These are phyloP conservation scores for Eidolon dupreanum DNA, from an alignment of 2,797 vertebrate species.

Conservation along the genomic window DNA sequence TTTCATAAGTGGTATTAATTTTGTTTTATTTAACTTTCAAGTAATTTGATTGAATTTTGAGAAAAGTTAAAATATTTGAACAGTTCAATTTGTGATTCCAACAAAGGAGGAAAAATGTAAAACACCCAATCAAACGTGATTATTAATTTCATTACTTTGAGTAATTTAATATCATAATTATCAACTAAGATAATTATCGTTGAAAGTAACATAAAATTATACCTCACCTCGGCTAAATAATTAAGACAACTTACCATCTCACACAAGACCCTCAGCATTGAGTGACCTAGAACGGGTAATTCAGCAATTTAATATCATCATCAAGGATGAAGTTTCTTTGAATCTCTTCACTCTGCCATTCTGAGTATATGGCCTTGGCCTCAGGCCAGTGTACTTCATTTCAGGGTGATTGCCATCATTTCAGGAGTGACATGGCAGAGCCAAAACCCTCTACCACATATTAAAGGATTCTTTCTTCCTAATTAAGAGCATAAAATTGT, in stretches of 20 bases:
- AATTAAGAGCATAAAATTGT: not conserved
- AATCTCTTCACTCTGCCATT: not conserved
- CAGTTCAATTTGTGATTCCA: not conserved
- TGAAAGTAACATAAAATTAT: not conserved
- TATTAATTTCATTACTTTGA: not conserved
- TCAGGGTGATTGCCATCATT: not conserved
- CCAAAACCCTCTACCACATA: not conserved
- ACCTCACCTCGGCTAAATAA: not conserved
- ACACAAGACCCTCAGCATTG: not conserved
- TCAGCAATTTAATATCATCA: not conserved
- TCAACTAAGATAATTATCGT: not conserved
- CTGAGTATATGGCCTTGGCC: not conserved
- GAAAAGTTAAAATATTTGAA: not conserved
- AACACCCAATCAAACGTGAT: not conserved
- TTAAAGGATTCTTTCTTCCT: not conserved
- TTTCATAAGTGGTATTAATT: not conserved
- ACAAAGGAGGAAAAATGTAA: not conserved
- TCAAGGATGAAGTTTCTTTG: not conserved
- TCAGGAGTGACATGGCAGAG: not conserved
- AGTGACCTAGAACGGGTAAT: not conserved
- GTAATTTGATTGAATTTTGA: not conserved
- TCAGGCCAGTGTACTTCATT: not conserved
- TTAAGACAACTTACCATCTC: not conserved
- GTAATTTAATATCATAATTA: not conserved
- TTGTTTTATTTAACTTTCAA: not conserved